A percentile compares a stretch with the other conserved stretches of the same genome.
These are phyloP conservation scores for Thelaira solivaga DNA, from an alignment of 2,888 invertebrate genomes.

Conservation along the genomic window DNA sequence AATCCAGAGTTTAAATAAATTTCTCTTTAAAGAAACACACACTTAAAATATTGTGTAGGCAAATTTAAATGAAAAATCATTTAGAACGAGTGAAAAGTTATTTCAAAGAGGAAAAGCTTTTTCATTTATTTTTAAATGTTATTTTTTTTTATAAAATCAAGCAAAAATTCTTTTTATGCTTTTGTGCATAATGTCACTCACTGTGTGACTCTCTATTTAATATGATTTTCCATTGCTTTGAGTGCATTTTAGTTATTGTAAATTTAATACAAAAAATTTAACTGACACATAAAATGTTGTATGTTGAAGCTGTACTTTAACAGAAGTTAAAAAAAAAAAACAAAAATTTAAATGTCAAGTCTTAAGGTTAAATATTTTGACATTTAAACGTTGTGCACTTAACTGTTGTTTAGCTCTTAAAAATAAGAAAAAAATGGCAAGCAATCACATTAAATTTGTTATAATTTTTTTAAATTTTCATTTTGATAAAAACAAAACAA, in stretches of 20 bases:
- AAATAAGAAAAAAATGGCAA: background rate
- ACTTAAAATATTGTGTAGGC: no score
- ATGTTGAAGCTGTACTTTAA: conserved; percentile 3
- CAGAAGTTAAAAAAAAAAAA: background rate
- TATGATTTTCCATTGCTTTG: background rate
- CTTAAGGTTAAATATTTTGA: conserved; percentile 34
- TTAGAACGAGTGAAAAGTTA: no score
- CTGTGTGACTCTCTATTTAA: no score
- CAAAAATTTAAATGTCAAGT: conserved; percentile 46
- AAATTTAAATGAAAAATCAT: no score
- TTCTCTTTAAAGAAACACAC: no score
- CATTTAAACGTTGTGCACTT: conserved; percentile 26
- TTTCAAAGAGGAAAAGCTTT: no score
- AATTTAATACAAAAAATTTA: conserved; percentile 1
- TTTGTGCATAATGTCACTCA: background rate
- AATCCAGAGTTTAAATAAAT: no score
- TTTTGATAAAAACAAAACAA: conserved; percentile 41
- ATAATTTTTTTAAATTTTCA: conserved; percentile 11
- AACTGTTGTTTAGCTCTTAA: background rate
- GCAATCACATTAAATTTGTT: background rate
- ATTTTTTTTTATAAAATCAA: no score
- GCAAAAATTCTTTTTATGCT: background rate
- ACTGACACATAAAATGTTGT: background rate
- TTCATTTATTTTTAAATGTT: no score
- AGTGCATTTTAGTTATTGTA: background rate